Evolutionary conservation across 2,888 invertebrate genomes (phyloP).

Genomic region (Deilephila elpenor): DNA sequence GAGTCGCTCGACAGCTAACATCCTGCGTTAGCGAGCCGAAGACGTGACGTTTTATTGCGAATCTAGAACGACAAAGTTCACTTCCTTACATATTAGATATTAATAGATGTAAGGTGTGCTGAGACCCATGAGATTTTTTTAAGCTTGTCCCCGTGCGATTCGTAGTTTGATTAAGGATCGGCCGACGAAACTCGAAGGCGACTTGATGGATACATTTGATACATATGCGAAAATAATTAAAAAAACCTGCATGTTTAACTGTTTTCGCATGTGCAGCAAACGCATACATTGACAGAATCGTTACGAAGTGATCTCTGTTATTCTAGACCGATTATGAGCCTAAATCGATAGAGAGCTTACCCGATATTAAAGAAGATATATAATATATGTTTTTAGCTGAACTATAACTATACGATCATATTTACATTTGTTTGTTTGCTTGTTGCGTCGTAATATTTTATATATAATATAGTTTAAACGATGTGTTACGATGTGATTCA

Average conservation of each 20-base stretch:
- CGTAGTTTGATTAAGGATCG: slow-evolving; percentile 2
- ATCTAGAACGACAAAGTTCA: slow-evolving; percentile 69
- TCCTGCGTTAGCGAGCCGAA: slow-evolving; percentile 43
- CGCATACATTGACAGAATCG: slow-evolving; percentile 42
- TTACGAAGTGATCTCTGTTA: slow-evolving; percentile 64
- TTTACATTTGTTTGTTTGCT: slow-evolving; percentile 82
- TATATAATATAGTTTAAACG: slow-evolving; percentile 72
- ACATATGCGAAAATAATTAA: slow-evolving; percentile 38
- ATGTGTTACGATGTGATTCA: slow-evolving; percentile 61
- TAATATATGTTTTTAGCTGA: slow-evolving; percentile 77
- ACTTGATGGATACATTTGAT: neutral
- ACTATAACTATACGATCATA: slow-evolving; percentile 61
- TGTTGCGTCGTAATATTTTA: slow-evolving; percentile 71
- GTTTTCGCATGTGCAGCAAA: slow-evolving; percentile 44
- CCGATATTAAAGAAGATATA: slow-evolving; percentile 79
- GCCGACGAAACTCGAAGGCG: neutral
- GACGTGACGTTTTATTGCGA: slow-evolving; percentile 60
- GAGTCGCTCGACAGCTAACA: slow-evolving; percentile 61
- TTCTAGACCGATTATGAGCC: slow-evolving; percentile 76
- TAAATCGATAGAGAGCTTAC: slow-evolving; percentile 83
- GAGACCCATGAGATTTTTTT: slow-evolving; percentile 54
- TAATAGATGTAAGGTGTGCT: slow-evolving; percentile 49
- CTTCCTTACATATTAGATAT: slow-evolving; percentile 53
- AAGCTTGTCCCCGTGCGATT: slow-evolving; percentile 39
- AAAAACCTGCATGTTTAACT: slow-evolving; percentile 60